Base-by-base conservation (phyloP, 2,888 invertebrate genomes). In the Rhogogaster chlorosoma region DNA sequence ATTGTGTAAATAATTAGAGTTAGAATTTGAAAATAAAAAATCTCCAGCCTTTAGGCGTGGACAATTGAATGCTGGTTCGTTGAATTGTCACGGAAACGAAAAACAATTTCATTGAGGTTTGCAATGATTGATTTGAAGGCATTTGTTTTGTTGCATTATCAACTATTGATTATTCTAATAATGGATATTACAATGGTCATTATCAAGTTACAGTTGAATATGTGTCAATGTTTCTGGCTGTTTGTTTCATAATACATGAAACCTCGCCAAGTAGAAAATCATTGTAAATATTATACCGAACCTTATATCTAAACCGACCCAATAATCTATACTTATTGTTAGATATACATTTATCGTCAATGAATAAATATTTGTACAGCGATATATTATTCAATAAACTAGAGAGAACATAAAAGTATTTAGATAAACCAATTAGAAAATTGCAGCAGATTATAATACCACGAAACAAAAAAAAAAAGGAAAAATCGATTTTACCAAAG, bases 1-100 rank as follows among this genome's bases (percentile, higher is more conserved):
- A 80, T 36, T 26, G 61, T 80, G 57, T 80, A 80, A 80, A 80
- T 80, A 61, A 80, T 61, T 67, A 67, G 15, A 49, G 18, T 77
- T 67, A 67, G 15, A 49, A 45, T 45, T 42, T 26, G 42, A 73
- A 22, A 22, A 49, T 9, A n/a, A 36, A 10, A 78, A 61, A 36
- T 49, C n/a, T 38, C 38, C 22, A 80, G 36, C 49, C 53, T 18
- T 15, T 45, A 75, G 26, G 75, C 29, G 49, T 29, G 77, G 32
- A 7, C 29, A 22, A 53, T 77, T 42, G 2, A 73, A 49, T 38
- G 77, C 77, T 77, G 29, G 53, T 49, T 77, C 12, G 29, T 49
- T 45, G 18, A 77, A 32, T 32, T 49, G 77, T 77, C 2, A 73
- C 29, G 29, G 7, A 45, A 49, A 12, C 9, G 10, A 67, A 29